Evolutionary conservation across 2,113 vertebrate genomes (phyloP), one percentile per base, ranked within the genome.

Genomic region (Microtus oregoni): DNA sequence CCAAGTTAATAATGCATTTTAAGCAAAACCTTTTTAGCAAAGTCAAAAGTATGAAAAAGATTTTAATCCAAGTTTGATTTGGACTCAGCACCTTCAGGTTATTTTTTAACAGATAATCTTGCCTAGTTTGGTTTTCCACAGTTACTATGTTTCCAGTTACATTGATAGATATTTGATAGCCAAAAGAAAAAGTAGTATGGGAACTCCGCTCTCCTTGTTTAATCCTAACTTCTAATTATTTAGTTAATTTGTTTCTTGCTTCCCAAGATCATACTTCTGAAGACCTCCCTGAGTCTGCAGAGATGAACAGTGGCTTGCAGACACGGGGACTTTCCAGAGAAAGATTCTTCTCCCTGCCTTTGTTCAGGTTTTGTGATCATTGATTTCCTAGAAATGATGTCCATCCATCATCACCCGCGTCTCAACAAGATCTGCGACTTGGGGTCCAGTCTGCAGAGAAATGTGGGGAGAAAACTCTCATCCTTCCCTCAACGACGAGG

Each of bases 31-130:
- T 87, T 95, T 73, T 72, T 24, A 72, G 76, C 83, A 90, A 86
- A 96, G 91, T 95, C 94, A 85, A 93, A 94, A 92, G 83, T 61
- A 11, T 85, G 58, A 87, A 91, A 90, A n/a, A 73, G 83, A 77
- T 35, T 52, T 73, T 38, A 79, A 28, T 75, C 3, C 9, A 79
- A 75, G 38, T 65, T 90, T 38, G 6, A 26, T 44, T 17, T 85
- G 58, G 41, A 91, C 14, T 52, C 26, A 38, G 47, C 8, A 52
- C 4, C 67, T 52, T 83, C 7, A 6, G 75, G 50, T 12, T 35
- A 8, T 44, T 76, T 76, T 9, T 61, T 38, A 76, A 1, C 24
- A 47, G 32, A 50, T 22, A 75, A 35, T 26, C 35, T 73, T 55
- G 52, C 3, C 15, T 26, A 32, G 35, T 63, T 72, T 52, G 24